These are phyloP conservation scores for Crocodylus rhombifer DNA, from an alignment of 2,797 vertebrate species.

Conservation along the genomic window DNA sequence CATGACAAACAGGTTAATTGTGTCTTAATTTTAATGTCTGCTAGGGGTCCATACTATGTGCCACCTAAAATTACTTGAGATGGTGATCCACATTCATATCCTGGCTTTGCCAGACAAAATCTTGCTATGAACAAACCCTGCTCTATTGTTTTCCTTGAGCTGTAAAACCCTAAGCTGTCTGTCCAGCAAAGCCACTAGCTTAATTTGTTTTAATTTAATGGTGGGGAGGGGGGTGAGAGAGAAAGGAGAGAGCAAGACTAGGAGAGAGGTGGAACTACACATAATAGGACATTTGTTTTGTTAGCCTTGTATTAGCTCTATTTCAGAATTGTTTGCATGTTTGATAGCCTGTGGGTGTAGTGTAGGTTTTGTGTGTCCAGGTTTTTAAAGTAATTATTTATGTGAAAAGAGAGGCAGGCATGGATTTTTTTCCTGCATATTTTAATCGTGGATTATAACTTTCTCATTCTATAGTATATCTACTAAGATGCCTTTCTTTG, in stretches of 20 bases:
- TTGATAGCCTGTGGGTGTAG: not conserved
- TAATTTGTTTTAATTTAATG: not conserved
- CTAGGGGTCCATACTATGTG: not conserved
- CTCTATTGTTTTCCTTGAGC: not conserved
- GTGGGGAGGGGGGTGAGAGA: too few relatives aligned
- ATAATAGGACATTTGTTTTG: not conserved
- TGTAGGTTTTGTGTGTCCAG: not conserved
- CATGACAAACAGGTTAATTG: too few relatives aligned
- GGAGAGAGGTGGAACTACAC: not conserved
- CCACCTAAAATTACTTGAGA: not conserved
- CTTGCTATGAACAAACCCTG: not conserved
- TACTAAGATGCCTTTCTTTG: conserved; percentile 13
- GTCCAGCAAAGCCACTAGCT: not conserved
- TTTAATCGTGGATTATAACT: not conserved
- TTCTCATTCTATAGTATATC: not conserved
- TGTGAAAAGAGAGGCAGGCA: not conserved
- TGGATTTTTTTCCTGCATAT: not conserved
- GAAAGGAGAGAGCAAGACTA: too few relatives aligned
- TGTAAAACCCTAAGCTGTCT: not conserved
- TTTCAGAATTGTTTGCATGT: not conserved
- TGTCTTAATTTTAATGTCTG: too few relatives aligned
- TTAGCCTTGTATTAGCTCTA: not conserved
- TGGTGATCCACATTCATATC: not conserved
- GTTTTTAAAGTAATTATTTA: not conserved
- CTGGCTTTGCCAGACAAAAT: not conserved